A percentile compares a stretch with the other conserved stretches of the same genome.
Conservation (phyloP, 2,888 invertebrate species). For the Boloria selene region DNA sequence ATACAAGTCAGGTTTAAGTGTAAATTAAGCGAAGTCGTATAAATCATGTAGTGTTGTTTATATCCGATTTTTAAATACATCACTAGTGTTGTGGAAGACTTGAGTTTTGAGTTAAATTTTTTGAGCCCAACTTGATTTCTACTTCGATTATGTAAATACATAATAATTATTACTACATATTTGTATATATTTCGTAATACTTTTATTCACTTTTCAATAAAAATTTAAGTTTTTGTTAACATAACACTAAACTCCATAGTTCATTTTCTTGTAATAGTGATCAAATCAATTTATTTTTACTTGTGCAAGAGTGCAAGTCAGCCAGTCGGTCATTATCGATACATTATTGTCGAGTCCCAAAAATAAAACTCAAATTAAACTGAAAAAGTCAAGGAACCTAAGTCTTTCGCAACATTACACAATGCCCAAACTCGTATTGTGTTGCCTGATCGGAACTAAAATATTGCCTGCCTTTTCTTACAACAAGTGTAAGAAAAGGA, state of each 20-base stretch:
- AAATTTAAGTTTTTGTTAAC: too few species aligned
- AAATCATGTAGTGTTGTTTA: constrained; percentile 18
- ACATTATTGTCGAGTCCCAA: too few species aligned
- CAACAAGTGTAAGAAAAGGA: constrained; percentile 27
- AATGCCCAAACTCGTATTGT: not conserved
- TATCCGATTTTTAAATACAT: constrained; percentile 35
- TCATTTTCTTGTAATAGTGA: too few species aligned
- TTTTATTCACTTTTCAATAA: too few species aligned
- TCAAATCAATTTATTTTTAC: too few species aligned
- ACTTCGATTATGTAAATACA: not conserved
- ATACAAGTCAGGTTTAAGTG: constrained; percentile 34
- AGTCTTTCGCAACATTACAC: not conserved
- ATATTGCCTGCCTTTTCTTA: constrained; percentile 30
- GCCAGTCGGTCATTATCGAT: too few species aligned
- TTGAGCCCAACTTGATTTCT: constrained; percentile 1
- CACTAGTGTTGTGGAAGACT: constrained; percentile 3
- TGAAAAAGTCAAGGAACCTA: not conserved
- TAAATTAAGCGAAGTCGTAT: constrained; percentile 22
- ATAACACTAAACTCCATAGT: too few species aligned
- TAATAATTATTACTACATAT: too few species aligned
- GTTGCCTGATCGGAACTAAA: constrained; percentile 1
- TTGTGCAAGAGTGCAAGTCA: too few species aligned
- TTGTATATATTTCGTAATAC: too few species aligned
- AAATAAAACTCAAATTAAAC: too few species aligned
- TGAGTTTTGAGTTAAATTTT: not conserved